A percentile compares a stretch with the other conserved stretches of the same genome.
Conservation (phyloP, 2,113 vertebrate species). For the Calyptomena viridis region DNA sequence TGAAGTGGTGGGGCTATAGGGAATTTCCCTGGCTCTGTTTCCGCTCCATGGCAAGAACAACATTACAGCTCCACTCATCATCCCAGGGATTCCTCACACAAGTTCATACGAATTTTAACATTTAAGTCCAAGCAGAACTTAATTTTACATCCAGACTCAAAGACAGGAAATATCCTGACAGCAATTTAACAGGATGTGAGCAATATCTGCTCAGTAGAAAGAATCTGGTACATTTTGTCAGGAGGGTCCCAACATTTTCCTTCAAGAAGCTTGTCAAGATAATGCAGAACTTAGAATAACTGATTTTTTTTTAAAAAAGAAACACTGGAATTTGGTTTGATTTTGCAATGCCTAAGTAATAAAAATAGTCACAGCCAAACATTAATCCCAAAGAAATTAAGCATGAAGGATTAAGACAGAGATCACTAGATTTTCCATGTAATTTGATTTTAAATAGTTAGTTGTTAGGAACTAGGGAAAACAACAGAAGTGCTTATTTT, state of each 20-base stretch:
- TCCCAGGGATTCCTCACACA: neutral
- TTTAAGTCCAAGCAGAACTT: neutral
- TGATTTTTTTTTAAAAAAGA: neutral
- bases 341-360: neutral
- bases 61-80: neutral
- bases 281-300: neutral
- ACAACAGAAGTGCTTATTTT: neutral
- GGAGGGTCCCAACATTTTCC: neutral
- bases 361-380: neutral
- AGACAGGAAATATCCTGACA: neutral
- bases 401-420: slow-evolving; percentile 1
- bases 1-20: neutral
- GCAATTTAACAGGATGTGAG: neutral
- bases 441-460: neutral
- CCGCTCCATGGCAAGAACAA: neutral
- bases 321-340: neutral
- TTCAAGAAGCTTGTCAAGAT: neutral
- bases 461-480: neutral
- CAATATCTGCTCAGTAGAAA: neutral
- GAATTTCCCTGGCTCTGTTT: neutral
- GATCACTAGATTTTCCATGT: neutral
- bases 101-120: neutral
- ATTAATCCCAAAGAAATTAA: slow-evolving; percentile 1
- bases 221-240: neutral
- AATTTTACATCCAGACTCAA: neutral